Evolutionary conservation across 2,888 invertebrate genomes (phyloP), one percentile per base, ranked within the genome.

Genomic region (Apamea epomidion): DNA sequence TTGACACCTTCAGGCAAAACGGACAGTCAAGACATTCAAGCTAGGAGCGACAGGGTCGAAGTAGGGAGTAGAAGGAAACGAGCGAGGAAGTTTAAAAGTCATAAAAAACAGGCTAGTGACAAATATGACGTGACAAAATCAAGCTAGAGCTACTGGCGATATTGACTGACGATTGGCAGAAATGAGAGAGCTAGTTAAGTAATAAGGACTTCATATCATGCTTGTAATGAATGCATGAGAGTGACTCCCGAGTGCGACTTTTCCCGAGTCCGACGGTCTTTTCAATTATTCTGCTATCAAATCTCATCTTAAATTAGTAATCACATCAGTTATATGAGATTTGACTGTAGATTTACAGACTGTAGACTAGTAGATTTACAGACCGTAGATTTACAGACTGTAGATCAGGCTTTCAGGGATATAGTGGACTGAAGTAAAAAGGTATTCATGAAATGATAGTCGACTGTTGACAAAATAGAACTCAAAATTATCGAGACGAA

Each of bases 21-120:
- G 72, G 80, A 84, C 84, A 67, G 21, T 62, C 83, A 71, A n/a
- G 18, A 67, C 45, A 69, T 84, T 18, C 84, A 80, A 45, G 32
- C 51, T 71, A 73, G 60, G 7, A 86, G 51, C 21, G 74, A 85
- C 76, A 74, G 10, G 62, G 14, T 79, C 0, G 60, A 51, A 45
- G 45, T 54, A 71, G 65, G n/a, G 5, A 71, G 48, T 60, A 60
- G 45, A 37, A 68, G 84, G 54, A 84, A 29, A 62, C 71, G 45
- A 78, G 60, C 51, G 16, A 60, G 84, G 14, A 83, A 64, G 7
- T 83, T 78, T 51, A 83, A 48, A 62, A 83, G 62, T 29, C 77
- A 37, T 45, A 62, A 25, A 1, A 76, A 62, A 45, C 60, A 42
- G 10, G 45, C 16, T 45, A 21, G 78, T 45, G 60, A 80, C n/a